These are phyloP conservation scores for Semotilus atromaculatus DNA, from an alignment of 2,797 vertebrate genomes.

Conservation along the genomic window DNA sequence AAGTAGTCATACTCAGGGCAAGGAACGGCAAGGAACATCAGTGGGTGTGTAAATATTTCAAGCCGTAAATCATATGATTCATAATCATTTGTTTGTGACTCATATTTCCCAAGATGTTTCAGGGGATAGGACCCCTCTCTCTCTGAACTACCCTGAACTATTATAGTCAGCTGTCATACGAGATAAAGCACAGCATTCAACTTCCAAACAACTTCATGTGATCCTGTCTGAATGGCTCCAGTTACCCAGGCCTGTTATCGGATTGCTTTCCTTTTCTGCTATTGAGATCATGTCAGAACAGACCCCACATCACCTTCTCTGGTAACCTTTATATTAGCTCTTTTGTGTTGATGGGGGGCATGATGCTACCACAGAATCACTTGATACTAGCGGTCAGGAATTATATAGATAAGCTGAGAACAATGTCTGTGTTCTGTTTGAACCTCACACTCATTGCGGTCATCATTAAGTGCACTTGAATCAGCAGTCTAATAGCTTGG, in stretches of 20 bases:
- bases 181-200: slow-evolving; percentile 59
- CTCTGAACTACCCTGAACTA: slow-evolving; percentile 4
- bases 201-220: slow-evolving; percentile 7
- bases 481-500: slow-evolving; percentile 22
- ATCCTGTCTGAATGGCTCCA: slow-evolving; percentile 51
- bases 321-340: not conserved
- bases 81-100: slow-evolving; percentile 64
- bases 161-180: slow-evolving; percentile 64
- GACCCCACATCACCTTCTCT: slow-evolving; percentile 17
- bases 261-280: slow-evolving; percentile 23
- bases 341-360: slow-evolving; percentile 1
- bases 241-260: slow-evolving; percentile 48
- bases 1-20: slow-evolving; percentile 13
- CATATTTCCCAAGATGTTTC: slow-evolving; percentile 60
- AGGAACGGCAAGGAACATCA: not conserved
- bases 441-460: slow-evolving; percentile 10
- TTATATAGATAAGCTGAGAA: slow-evolving; percentile 57
- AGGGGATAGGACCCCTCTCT: not conserved
- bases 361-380: slow-evolving; percentile 59
- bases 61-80: slow-evolving; percentile 68
- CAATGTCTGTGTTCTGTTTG: slow-evolving; percentile 24
- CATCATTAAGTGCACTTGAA: slow-evolving; percentile 34
- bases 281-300: slow-evolving; percentile 38
- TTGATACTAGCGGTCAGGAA: slow-evolving; percentile 56
- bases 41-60: slow-evolving; percentile 55